Conservation (phyloP, 2,888 invertebrate species). For the Sepiola atlantica region DNA sequence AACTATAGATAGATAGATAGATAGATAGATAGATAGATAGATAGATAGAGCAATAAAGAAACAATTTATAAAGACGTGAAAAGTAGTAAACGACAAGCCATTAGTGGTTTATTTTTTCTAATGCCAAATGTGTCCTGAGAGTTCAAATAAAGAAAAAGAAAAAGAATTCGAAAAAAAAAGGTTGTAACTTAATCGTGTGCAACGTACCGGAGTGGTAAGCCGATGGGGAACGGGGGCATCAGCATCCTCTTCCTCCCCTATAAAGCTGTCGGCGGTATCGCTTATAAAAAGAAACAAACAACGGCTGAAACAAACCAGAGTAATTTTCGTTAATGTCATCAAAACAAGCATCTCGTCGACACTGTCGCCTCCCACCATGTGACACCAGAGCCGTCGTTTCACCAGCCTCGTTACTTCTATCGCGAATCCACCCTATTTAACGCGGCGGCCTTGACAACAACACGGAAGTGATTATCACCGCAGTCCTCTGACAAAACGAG, state of each 20-base stretch:
- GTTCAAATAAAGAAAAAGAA: too few species aligned
- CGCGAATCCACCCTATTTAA: slow-evolving; percentile 1
- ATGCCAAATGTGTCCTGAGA: neutral
- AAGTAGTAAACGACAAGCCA: neutral
- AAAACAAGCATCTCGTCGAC: neutral
- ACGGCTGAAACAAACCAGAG: slow-evolving; percentile 2
- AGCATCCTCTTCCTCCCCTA: neutral
- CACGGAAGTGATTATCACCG: slow-evolving; percentile 8
- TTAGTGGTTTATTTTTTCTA: neutral
- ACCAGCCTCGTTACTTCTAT: neutral
- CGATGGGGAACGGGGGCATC: neutral
- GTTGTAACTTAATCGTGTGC: slow-evolving; percentile 32
- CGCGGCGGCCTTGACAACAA: neutral
- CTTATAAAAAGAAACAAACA: neutral
- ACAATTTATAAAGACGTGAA: neutral
- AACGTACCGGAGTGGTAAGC: neutral
- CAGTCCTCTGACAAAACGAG: neutral
- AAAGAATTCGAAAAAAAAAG: neutral
- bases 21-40: neutral
- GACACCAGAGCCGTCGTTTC: neutral
- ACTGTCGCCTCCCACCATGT: neutral
- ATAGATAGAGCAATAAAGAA: neutral
- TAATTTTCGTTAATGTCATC: slow-evolving; percentile 32
- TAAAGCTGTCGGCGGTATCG: slow-evolving; percentile 2
- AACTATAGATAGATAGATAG: neutral